Evolutionary conservation across 2,888 invertebrate genomes (phyloP), one percentile per base, ranked within the genome.

Genomic region (Icerya purchasi): DNA sequence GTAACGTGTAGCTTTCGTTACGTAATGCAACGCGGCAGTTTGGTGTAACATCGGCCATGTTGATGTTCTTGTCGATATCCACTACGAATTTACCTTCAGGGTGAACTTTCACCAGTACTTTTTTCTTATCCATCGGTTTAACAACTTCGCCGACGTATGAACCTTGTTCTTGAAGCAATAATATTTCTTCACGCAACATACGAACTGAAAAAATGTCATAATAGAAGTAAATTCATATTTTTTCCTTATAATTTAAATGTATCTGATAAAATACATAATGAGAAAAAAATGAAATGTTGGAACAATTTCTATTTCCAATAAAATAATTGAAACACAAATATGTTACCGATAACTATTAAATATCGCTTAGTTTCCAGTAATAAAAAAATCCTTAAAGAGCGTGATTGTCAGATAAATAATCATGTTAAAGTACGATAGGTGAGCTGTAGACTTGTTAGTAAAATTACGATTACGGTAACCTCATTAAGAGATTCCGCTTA

Each of bases 11-110:
- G 72, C 94, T 94, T 73, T 98, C 98, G 70, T 98, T 98, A 59
- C 97, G 82, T 50, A 98, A 78, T 5, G 98, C 98, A 21, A 98
- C 98, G 67, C 98, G 80, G 67, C 93, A 93, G 72, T 97, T 98
- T 10, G 97, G 90, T 0, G 94, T 97, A 0, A 98, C 89, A 74
- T 93, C 90, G 69, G 91, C 90, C 63, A 98, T 96, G 69, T 98
- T 97, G 66, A 98, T 97, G 70, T 96, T 96, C 71, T 98, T 97
- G 72, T 99, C 98, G 63, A 98, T 78, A 73, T 98, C 98, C 22
- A 98, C 98, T 1, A 98, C 97, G 74, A 97, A 98, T 76, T 98
- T 98, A 63, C 98, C 98, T 74, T 98, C 98, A 0, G 97, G 97
- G 71, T 98, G 97, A 0, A 97, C 96, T 76, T 98, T 98, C 1